phyloP scores from a whole-genome alignment of 2,888 invertebrate genomes.

The Empis livida region DNA sequence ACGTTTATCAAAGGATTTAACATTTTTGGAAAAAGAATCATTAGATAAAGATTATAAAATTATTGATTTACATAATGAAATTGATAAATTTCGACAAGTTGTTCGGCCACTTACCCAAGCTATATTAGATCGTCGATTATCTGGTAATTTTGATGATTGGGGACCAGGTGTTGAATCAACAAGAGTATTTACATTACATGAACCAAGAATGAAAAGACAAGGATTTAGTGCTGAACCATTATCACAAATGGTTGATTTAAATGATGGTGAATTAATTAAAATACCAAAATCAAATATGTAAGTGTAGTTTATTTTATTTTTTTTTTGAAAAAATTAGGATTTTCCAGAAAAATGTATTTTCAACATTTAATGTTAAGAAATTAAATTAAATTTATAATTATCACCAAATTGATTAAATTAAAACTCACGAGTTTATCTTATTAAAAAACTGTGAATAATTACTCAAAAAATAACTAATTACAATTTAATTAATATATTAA shows the following conservation, averaged over 20 bases:
- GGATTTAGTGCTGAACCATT: slow-evolving; percentile 62
- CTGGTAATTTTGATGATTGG: slow-evolving; percentile 37
- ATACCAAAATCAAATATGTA: slow-evolving; percentile 57
- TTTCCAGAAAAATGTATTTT: too few relatives aligned
- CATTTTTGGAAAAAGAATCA: slow-evolving; percentile 21
- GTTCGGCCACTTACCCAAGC: slow-evolving; percentile 54
- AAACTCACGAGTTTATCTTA: too few relatives aligned
- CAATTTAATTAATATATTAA: too few relatives aligned
- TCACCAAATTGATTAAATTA: too few relatives aligned
- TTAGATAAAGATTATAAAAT: slow-evolving; percentile 63
- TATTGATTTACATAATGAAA: slow-evolving; percentile 65
- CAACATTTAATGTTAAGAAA: too few relatives aligned
- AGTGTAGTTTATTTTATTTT: slow-evolving; percentile 22
- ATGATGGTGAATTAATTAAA: slow-evolving; percentile 47
- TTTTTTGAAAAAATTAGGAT: too few relatives aligned
- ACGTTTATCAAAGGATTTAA: slow-evolving; percentile 22
- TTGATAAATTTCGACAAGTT: slow-evolving; percentile 73
- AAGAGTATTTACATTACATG: slow-evolving; percentile 40
- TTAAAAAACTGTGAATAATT: too few relatives aligned
- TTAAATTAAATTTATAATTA: too few relatives aligned
- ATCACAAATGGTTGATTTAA: slow-evolving; percentile 38
- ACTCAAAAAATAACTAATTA: too few relatives aligned
- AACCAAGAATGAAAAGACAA: slow-evolving; percentile 53
- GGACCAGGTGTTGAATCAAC: slow-evolving; percentile 43
- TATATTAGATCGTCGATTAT: slow-evolving; percentile 40